Evolutionary conservation across 2,888 invertebrate species (phyloP).

Genomic region (Lasioglossum malachurum): DNA sequence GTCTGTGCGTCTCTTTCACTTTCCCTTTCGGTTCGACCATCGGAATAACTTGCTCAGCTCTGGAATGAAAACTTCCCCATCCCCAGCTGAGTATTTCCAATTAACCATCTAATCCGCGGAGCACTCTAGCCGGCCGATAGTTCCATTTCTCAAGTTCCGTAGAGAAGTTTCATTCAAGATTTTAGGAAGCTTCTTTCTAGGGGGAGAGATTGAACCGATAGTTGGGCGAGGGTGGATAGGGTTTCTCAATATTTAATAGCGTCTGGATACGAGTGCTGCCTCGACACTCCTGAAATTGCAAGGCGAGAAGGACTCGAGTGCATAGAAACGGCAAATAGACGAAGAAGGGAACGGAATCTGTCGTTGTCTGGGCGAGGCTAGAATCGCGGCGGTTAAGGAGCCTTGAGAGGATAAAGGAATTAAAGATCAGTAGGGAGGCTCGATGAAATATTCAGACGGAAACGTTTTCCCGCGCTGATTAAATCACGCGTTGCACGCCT

Average conservation of each 20-base stretch:
- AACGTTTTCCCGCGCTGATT: constrained; percentile 41
- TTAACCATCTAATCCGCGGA: constrained; percentile 13
- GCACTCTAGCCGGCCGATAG: not conserved
- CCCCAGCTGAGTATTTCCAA: not conserved
- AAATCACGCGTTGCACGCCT: constrained; percentile 13
- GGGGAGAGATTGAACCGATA: constrained; percentile 9
- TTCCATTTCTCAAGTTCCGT: constrained; percentile 33
- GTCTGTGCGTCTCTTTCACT: not conserved
- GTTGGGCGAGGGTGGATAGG: constrained; percentile 53
- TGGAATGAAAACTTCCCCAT: not conserved
- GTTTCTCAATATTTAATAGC: constrained; percentile 84
- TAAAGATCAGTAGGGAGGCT: constrained; percentile 50
- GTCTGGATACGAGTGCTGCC: constrained; percentile 82
- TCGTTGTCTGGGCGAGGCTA: constrained; percentile 37
- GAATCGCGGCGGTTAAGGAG: constrained; percentile 51
- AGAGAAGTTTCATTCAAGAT: constrained; percentile 46
- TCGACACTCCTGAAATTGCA: constrained; percentile 84
- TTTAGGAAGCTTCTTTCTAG: constrained; percentile 26
- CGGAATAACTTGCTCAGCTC: not conserved
- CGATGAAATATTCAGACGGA: constrained; percentile 57
- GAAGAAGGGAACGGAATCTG: constrained; percentile 39
- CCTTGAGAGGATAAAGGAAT: constrained; percentile 55
- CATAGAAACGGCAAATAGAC: constrained; percentile 55
- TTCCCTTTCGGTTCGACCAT: not conserved
- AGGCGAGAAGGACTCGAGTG: constrained; percentile 73